phyloP scores from a whole-genome alignment of 2,113 vertebrate species.

The Albula goreensis region DNA sequence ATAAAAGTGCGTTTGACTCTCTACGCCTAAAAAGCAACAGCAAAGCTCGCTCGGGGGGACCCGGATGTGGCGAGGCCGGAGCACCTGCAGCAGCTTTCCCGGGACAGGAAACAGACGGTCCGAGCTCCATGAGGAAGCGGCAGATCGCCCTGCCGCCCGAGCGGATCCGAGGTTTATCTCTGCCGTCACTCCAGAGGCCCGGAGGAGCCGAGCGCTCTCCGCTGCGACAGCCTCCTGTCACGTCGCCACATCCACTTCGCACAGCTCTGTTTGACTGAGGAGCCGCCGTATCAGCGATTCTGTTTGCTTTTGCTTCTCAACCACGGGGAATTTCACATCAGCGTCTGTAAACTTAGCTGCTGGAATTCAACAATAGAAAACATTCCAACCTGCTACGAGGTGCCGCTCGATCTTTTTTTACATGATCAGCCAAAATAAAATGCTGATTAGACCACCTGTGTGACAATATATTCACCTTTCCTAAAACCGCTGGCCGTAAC shows the following conservation, averaged over 20 bases:
- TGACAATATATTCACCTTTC: background rate
- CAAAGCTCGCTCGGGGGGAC: background rate
- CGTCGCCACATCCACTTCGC: slow-evolving; percentile 15
- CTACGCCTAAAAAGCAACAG: background rate
- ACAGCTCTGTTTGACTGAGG: slow-evolving; percentile 17
- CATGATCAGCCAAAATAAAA: background rate
- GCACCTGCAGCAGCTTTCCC: background rate
- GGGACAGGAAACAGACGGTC: background rate
- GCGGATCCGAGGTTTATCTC: background rate
- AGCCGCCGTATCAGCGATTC: slow-evolving; percentile 3
- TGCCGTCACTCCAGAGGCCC: background rate
- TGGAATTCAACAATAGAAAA: background rate
- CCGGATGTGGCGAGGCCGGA: background rate
- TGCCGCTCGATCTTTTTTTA: background rate
- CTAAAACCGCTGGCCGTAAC: background rate
- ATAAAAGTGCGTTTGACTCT: background rate
- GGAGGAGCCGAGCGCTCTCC: background rate
- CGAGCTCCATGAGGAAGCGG: background rate
- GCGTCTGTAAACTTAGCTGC: background rate
- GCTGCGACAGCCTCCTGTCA: background rate
- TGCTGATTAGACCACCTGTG: background rate
- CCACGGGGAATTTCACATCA: slow-evolving; percentile 2
- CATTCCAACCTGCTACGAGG: background rate
- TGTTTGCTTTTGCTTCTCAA: background rate
- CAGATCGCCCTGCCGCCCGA: background rate